These are phyloP conservation scores for Cataglyphis rosenhaueri DNA, from an alignment of 2,888 invertebrate genomes.

Conservation along the genomic window DNA sequence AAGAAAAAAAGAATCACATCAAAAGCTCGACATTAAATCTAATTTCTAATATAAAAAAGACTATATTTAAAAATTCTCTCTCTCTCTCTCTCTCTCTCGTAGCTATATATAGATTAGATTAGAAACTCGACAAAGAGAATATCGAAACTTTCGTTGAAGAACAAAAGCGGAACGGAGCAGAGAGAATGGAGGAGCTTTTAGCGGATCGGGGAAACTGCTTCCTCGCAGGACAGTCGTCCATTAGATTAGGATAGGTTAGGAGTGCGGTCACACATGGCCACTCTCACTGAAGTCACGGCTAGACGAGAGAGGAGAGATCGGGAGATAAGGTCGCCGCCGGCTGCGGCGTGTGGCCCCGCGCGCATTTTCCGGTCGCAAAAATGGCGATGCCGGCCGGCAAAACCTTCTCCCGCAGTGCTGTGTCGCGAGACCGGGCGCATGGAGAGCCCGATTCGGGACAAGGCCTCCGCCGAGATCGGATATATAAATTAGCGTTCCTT, in stretches of 20 bases:
- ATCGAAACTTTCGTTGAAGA: background rate
- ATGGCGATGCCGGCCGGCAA: constrained; percentile 84
- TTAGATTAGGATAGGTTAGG: constrained; percentile 32
- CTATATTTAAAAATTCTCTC: background rate
- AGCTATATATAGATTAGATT: background rate
- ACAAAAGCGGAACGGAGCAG: background rate
- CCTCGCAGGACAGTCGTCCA: background rate
- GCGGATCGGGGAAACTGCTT: background rate
- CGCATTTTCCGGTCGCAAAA: constrained; percentile 82
- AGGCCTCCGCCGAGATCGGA: constrained; percentile 13
- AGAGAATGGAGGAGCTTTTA: background rate
- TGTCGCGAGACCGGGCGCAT: constrained; percentile 42
- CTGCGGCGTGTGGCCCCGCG: constrained; percentile 66
- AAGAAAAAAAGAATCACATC: no score
- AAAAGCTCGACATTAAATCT: background rate
- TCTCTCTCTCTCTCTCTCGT: no score
- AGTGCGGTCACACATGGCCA: background rate
- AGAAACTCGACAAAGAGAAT: background rate
- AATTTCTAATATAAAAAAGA: background rate
- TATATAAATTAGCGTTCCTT: constrained; percentile 33
- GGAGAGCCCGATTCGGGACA: constrained; percentile 24
- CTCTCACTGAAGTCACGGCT: background rate
- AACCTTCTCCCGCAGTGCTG: constrained; percentile 69
- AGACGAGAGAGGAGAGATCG: background rate
- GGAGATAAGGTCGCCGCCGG: constrained; percentile 76